Base-by-base conservation (phyloP, 2,888 invertebrate species). In the Chalcosyrphus nemorum region DNA sequence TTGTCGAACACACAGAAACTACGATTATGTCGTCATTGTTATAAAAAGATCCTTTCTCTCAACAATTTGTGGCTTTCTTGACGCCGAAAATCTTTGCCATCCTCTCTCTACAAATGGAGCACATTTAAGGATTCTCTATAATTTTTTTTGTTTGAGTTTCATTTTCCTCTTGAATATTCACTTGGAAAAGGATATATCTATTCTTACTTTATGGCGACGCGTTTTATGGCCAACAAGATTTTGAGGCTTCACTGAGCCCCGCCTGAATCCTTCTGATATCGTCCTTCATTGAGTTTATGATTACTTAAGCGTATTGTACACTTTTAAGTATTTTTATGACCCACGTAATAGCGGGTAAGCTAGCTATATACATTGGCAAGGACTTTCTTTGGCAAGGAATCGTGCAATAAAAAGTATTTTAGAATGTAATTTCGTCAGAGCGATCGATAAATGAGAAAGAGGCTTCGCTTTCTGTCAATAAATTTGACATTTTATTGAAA, bases 211-310 rank as follows among this genome's bases (percentile, higher is more conserved):
- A 56, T 35, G 19, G 35, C 21, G 21, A 21, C 56, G 35, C n/a
- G 6, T 35, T 35, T 56, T 56, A 38, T 56, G n/a, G 19, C 1
- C 5, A 32, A 29, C n/a, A n/a, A 54, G 29, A 54, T 17, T 29
- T 15, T 29, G 27, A 27, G 13, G n/a, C 52, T 52, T 15, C 6
- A 27, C n/a, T 6, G 7, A 9, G 45, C 6, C 17, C 4, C 13
- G 43, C 11, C 45, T 35, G 63, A 63, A 13, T 50, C 9, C 32
- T 35, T 47, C 6, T 35, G 63, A 63, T 63, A 63, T 15, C 50
- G 19, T 24, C 50, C 32, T 15, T 2, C 21, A 29, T 7, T 19
- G 24, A 50, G 65, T 50, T 65, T 65, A 65, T 50, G 65, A 47
- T 9, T 21, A n/a, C 35, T 35, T 50, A 50, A 35, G 65, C 35